Evolutionary conservation across 2,888 invertebrate genomes (phyloP), one percentile per base, ranked within the genome.

Genomic region (Acheta domesticus): DNA sequence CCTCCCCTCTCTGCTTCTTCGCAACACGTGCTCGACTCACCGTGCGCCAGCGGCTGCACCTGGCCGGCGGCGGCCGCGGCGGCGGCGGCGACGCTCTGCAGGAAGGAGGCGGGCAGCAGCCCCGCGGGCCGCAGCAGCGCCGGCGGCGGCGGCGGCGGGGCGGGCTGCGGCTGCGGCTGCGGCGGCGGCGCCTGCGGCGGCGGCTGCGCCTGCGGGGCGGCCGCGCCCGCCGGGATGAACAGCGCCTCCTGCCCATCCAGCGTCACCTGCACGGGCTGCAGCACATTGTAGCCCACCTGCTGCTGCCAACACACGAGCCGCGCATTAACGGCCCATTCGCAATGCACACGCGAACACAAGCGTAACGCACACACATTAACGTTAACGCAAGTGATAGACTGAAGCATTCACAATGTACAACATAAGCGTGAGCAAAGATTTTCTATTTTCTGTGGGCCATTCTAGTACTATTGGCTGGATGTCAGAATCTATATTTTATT

Each of bases 201-300:
- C 2, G 62, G 16, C 62, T 14, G 16, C 62, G 62, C 62, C 62
- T 84, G 83, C 80, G 87, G 87, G 11, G 81, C 79, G 4, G 80
- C 91, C 48, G 91, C 91, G 82, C 93, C 91, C 21, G 95, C 93
- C 5, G 96, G 96, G 85, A 97, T 96, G 85, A 96, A 96, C 36
- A 97, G 90, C 0, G 96, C 96, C 85, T 97, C 96, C 85, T 97
- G 96, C 0, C 96, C 96, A 86, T 97, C 97, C 23, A 97, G 93
- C 23, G 95, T 96, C 79, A 97, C 94, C 86, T 97, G 97, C 92
- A 96, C 93, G 73, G 94, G 94, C 78, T 91, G 93, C 84, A 94
- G 92, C 14, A 91, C 90, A 77, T 91, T 91, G 84, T 91, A 91
- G 1, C 87, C 87, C 49, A 87, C 21, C 21, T 75, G 75, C 75